Evolutionary conservation across 2,797 vertebrate species (phyloP).

Genomic region (Furcifer pardalis): DNA sequence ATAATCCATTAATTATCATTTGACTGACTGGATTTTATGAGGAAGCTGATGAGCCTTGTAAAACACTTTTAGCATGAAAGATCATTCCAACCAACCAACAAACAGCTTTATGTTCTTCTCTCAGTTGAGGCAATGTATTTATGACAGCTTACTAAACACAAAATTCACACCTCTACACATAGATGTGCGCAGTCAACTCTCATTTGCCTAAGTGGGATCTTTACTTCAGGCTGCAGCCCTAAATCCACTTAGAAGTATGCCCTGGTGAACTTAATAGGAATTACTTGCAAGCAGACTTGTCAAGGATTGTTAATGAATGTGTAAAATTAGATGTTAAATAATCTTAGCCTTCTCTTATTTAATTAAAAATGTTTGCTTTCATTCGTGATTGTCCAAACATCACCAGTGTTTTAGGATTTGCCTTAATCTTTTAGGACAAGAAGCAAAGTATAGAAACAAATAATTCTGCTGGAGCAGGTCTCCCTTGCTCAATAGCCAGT

Average conservation of each 20-base stretch:
- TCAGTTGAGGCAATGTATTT: not conserved
- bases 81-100: not conserved
- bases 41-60: not conserved
- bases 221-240: not conserved
- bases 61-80: conserved; percentile 13
- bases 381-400: not conserved
- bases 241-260: no score
- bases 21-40: not conserved
- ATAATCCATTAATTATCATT: conserved; percentile 21
- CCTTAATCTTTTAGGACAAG: not conserved
- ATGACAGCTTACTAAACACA: not conserved
- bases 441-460: not conserved
- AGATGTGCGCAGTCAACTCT: no score
- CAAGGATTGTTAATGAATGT: not conserved
- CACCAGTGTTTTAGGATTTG: not conserved
- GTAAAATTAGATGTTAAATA: not conserved
- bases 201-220: not conserved
- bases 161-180: not conserved
- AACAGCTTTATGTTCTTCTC: not conserved
- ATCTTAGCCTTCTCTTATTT: not conserved
- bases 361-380: not conserved
- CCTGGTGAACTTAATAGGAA: no score
- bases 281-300: not conserved
- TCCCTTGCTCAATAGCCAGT: no score
- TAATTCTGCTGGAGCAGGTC: no score